phyloP scores from a whole-genome alignment of 2,113 vertebrate species.

The Melanerpes formicivorus region DNA sequence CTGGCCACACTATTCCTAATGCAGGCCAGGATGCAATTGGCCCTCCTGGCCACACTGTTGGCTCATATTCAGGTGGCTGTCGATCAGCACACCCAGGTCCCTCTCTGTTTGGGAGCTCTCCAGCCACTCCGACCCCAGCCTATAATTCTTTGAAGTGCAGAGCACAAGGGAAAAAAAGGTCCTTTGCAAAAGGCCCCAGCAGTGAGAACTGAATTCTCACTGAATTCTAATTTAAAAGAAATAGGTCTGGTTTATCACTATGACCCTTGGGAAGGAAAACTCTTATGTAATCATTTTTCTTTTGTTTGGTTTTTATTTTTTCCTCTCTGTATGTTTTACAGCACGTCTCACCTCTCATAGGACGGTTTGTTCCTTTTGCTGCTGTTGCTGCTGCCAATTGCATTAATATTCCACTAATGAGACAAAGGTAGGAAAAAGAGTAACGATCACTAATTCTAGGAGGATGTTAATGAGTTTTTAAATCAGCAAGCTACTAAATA shows the following conservation, averaged over 20 bases:
- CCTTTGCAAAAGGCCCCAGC: not conserved
- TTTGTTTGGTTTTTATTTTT: not conserved
- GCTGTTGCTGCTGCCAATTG: constrained; percentile 99
- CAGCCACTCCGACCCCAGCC: too few relatives aligned
- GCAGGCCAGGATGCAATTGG: too few relatives aligned
- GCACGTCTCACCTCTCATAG: constrained; percentile 92
- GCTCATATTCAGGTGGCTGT: too few relatives aligned
- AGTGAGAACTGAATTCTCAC: not conserved
- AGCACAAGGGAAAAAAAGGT: not conserved
- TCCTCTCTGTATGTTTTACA: constrained; percentile 54
- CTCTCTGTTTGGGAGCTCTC: too few relatives aligned
- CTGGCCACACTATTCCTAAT: too few relatives aligned
- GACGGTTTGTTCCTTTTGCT: constrained; percentile 97
- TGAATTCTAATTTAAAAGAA: not conserved
- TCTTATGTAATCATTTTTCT: not conserved
- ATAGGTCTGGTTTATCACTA: not conserved
- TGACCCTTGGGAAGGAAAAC: not conserved
- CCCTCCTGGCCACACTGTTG: too few relatives aligned
- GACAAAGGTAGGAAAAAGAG: constrained; percentile 87
- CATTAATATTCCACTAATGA: constrained; percentile 98
- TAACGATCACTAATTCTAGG: not conserved
- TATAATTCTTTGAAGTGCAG: not conserved
- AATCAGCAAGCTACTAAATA: not conserved
- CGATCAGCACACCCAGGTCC: too few relatives aligned
- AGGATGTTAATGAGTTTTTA: not conserved